Conservation (phyloP, 1,140 invertebrate genomes). For the Aphelenchoides avenae region DNA sequence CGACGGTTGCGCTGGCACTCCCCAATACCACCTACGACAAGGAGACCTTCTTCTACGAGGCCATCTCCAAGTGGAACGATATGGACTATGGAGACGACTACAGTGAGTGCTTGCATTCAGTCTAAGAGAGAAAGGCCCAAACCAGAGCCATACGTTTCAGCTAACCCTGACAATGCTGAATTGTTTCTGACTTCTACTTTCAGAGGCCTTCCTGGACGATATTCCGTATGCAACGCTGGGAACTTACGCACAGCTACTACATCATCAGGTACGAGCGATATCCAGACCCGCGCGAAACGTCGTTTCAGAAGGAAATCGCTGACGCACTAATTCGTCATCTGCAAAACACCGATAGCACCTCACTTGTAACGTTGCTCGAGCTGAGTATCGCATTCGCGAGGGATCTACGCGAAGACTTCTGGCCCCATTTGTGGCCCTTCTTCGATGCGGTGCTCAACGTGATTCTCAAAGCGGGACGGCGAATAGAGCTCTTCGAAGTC, state of each 20-base stretch:
- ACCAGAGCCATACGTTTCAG: too few species aligned
- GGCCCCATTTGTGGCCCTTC: constrained; percentile 31
- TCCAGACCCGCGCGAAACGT: too few species aligned
- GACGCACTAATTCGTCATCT: constrained; percentile 17
- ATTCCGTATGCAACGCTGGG: constrained; percentile 21
- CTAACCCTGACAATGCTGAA: neutral
- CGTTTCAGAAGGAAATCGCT: constrained; percentile 31
- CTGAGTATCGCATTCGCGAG: constrained; percentile 30
- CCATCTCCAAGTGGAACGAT: constrained; percentile 31
- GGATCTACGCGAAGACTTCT: constrained; percentile 43
- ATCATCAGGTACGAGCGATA: too few species aligned
- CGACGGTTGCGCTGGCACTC: constrained; percentile 13
- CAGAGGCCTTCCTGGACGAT: constrained; percentile 38
- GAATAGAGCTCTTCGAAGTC: constrained; percentile 18
- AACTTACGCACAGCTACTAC: constrained; percentile 43
- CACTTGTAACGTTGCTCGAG: constrained; percentile 20
- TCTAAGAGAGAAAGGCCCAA: neutral
- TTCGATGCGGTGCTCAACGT: constrained; percentile 38
- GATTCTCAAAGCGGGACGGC: constrained; percentile 12
- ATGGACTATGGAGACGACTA: constrained; percentile 38
- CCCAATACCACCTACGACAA: constrained; percentile 25
- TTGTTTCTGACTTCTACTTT: constrained; percentile 12
- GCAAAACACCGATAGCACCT: constrained; percentile 1
- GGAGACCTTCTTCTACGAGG: constrained; percentile 38
- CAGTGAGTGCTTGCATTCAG: constrained; percentile 25